Evolutionary conservation across 2,113 vertebrate genomes (phyloP), one percentile per base, ranked within the genome.

Genomic region (Malurus alboscapulatus): DNA sequence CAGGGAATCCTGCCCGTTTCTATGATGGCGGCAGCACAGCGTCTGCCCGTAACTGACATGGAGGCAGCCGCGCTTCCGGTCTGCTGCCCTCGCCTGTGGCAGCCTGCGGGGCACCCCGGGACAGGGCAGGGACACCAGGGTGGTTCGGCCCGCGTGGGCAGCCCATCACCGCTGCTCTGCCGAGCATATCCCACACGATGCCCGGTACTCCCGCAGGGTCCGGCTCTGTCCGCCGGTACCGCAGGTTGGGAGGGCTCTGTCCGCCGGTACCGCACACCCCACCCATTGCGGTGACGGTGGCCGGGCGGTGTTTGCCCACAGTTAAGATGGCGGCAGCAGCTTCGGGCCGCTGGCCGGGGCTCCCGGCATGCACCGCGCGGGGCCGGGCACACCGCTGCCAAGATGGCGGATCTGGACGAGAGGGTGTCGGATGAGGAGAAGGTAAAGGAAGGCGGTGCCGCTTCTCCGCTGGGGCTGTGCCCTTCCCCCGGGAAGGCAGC

Each of bases 331-430:
- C 82, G 66, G 27, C 12, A 1, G 1, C 16, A 2, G 57, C 30
- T 30, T 19, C 21, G 7, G 40, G 9, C 59, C 72, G 4, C 34
- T 29, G 30, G 65, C 34, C 38, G 51, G 16, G 7, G 5, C 83
- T 96, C 97, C 97, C 98, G 93, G 91, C 88, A 61, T 94, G 95
- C 98, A 48, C 72, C 59, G 96, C 96, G 96, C 93, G 80, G 67
- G 59, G 90, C 59, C 79, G 85, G 79, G 75, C 97, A 97, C 97
- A 96, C 96, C 97, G 97, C 97, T 93, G 98, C 96, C 98, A 98
- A 99, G 97, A 99, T 99, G 99, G 99, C 98, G 91, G 98, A 99
- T 94, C 97, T 98, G 84, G 98, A 98, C 54, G 98, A 98, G 75
- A 98, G 98, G 96, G 98, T 99, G 95, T 98, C 98, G 94, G 98